Conservation (phyloP, 2,797 vertebrate genomes). For the Gymnoscopelus microlampas region DNA sequence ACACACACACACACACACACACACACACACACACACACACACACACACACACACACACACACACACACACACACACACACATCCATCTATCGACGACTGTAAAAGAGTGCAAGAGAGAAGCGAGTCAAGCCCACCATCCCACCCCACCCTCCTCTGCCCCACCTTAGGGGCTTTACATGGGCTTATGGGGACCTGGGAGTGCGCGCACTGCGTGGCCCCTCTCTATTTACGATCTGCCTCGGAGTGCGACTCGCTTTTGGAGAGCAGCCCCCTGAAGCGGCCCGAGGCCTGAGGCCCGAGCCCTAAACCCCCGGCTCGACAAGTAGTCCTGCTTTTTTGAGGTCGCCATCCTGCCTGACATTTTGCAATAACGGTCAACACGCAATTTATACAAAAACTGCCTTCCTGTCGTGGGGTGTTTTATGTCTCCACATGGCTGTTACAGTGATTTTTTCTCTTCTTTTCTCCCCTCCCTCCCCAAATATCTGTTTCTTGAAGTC, state of each 20-base stretch:
- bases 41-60: conserved; percentile 1
- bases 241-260: conserved; percentile 48
- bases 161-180: conserved; percentile 57
- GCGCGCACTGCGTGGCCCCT: conserved; percentile 56
- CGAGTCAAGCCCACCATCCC: conserved; percentile 34
- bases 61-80: neutral
- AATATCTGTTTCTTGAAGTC: conserved; percentile 58
- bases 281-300: conserved; percentile 34
- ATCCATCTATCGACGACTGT: conserved; percentile 51
- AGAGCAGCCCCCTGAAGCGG: conserved; percentile 57
- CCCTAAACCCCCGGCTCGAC: too few species aligned
- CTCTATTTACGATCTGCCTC: conserved; percentile 67
- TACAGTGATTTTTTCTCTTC: conserved; percentile 33
- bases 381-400: conserved; percentile 62
- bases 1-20: too few species aligned
- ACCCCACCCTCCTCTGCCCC: conserved; percentile 59
- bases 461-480: conserved; percentile 39
- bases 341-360: conserved; percentile 57
- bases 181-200: conserved; percentile 63
- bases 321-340: conserved; percentile 52
- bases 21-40: conserved; percentile 5
- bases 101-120: conserved; percentile 50
- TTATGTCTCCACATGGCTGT: conserved; percentile 73
- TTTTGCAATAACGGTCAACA: conserved; percentile 66
- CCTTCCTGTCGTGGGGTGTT: conserved; percentile 54